A percentile compares a stretch with the other conserved stretches of the same genome.
phyloP scores from a whole-genome alignment of 2,888 invertebrate genomes.

The Epsilonema sp. region DNA sequence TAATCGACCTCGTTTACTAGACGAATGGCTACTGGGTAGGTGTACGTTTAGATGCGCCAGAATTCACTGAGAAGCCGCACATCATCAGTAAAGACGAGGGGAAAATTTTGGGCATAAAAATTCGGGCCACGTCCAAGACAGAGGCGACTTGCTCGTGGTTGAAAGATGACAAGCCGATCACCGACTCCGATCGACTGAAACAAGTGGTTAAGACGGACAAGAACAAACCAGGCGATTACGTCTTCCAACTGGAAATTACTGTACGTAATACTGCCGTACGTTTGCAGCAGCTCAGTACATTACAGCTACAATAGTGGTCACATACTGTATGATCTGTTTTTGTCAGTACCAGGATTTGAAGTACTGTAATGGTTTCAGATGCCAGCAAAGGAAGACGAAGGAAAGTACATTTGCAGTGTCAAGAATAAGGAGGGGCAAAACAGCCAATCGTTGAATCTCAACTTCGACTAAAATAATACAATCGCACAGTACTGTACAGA shows the following conservation, averaged over 20 bases:
- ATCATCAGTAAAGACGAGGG: constrained; percentile 28
- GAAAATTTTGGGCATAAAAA: constrained; percentile 24
- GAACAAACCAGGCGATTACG: constrained; percentile 20
- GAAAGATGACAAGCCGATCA: constrained; percentile 28
- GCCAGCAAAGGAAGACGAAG: constrained; percentile 5
- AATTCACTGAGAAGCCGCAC: constrained; percentile 29
- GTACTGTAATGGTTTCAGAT: neutral
- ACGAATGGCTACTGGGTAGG: neutral
- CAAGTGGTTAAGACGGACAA: constrained; percentile 23
- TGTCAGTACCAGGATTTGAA: too few relatives aligned
- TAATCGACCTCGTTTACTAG: too few relatives aligned
- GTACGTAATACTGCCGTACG: too few relatives aligned
- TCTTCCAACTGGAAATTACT: too few relatives aligned
- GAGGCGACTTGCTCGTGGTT: constrained; percentile 27
- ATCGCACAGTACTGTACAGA: too few relatives aligned
- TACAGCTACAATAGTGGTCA: too few relatives aligned
- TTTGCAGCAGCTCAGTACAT: too few relatives aligned
- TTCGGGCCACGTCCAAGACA: constrained; percentile 23
- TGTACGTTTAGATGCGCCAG: constrained; percentile 24
- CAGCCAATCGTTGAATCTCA: constrained; percentile 24
- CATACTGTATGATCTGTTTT: too few relatives aligned
- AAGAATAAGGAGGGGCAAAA: constrained; percentile 27
- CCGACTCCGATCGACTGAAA: constrained; percentile 23
- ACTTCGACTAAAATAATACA: constrained; percentile 24
- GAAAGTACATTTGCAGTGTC: constrained; percentile 11